These are phyloP conservation scores for Hyaena hyaena DNA, from an alignment of 2,113 vertebrate genomes.

Conservation along the genomic window DNA sequence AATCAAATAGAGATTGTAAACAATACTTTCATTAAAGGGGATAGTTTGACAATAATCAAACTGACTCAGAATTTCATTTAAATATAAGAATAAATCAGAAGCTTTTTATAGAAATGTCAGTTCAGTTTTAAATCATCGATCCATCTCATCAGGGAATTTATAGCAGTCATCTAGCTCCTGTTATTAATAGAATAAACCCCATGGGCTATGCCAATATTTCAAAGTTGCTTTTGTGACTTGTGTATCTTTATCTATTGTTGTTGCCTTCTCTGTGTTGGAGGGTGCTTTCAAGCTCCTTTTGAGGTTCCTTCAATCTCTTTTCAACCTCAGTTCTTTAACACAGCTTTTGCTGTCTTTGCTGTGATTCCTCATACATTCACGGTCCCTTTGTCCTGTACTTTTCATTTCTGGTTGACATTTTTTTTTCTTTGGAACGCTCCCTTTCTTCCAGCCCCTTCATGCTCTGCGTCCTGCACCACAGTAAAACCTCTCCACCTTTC, in stretches of 20 bases:
- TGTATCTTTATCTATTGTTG: not conserved
- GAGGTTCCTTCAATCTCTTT: not conserved
- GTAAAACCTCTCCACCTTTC: not conserved
- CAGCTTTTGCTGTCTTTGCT: not conserved
- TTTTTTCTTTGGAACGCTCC: not conserved
- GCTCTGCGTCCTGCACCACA: not conserved
- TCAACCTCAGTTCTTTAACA: not conserved
- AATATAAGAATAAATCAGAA: slow-evolving; percentile 15
- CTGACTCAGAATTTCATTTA: not conserved
- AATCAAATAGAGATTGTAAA: not conserved
- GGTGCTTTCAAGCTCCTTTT: not conserved
- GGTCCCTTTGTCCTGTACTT: not conserved
- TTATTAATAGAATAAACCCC: not conserved
- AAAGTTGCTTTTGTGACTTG: not conserved
- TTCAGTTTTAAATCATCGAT: not conserved
- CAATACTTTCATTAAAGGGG: slow-evolving; percentile 2
- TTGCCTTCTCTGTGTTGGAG: not conserved
- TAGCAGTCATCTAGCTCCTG: not conserved
- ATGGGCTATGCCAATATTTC: not conserved
- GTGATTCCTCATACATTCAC: not conserved
- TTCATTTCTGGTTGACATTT: slow-evolving; percentile 28
- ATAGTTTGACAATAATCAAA: not conserved
- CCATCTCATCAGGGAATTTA: not conserved
- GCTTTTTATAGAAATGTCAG: not conserved
- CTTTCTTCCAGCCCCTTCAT: not conserved